Conservation (phyloP, 2,113 vertebrate species). For the Pelecanoides urinatrix region DNA sequence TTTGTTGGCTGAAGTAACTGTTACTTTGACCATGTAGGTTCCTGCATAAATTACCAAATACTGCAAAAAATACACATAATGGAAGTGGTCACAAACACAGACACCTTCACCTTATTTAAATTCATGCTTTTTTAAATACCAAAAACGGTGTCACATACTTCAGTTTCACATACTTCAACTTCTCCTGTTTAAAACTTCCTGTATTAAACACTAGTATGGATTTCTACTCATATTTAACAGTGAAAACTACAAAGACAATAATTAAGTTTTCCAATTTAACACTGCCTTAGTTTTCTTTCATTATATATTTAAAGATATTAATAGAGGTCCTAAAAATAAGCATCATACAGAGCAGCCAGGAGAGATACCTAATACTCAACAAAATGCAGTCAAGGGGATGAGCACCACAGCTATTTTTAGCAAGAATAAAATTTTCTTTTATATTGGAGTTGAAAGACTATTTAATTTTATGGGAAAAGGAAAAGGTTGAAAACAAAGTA, state of each 20-base stretch:
- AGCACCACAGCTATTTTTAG: background rate
- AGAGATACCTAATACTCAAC: slow-evolving; percentile 68
- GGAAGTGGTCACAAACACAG: background rate
- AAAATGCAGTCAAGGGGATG: slow-evolving; percentile 26
- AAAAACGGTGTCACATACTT: background rate
- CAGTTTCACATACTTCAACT: background rate
- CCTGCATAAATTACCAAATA: background rate
- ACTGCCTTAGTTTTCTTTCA: slow-evolving; percentile 48
- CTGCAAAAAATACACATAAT: background rate
- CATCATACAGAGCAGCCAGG: slow-evolving; percentile 17
- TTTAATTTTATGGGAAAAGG: background rate
- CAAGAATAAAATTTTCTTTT: background rate
- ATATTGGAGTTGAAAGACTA: background rate
- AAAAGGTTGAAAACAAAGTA: background rate
- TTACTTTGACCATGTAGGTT: background rate
- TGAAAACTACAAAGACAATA: background rate
- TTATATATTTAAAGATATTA: slow-evolving; percentile 61
- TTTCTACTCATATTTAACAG: background rate
- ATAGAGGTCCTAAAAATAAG: slow-evolving; percentile 73
- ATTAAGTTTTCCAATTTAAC: slow-evolving; percentile 32
- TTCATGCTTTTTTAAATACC: background rate
- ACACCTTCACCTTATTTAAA: background rate
- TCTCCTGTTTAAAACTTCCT: background rate
- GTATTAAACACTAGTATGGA: background rate
- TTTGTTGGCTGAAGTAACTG: background rate